Conservation (phyloP, 1,140 invertebrate species). For the Conus ventricosus region DNA sequence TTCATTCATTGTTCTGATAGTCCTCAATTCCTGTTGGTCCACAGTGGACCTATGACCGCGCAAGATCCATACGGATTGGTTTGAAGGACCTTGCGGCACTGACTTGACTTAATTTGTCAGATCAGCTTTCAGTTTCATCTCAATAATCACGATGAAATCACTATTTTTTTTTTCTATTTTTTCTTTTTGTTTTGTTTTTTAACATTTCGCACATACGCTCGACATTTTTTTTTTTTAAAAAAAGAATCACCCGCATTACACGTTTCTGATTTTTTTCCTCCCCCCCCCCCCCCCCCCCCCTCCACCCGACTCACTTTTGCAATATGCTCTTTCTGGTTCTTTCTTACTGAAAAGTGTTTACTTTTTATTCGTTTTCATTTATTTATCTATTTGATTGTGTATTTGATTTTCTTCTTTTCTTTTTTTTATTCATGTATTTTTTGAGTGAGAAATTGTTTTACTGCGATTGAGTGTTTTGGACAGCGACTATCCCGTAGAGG, state of each 20-base stretch:
- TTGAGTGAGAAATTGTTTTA: neutral
- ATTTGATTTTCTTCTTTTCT: neutral
- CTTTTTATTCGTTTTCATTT: too few species aligned
- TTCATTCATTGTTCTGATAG: neutral
- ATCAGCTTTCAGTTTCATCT: neutral
- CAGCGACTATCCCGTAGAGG: conserved; percentile 3
- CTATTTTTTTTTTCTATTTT: neutral
- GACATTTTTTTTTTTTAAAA: neutral
- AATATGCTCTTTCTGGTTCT: neutral
- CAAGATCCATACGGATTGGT: neutral
- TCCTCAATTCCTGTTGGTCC: neutral
- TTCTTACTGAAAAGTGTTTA: neutral
- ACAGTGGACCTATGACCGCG: neutral
- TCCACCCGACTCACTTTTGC: neutral
- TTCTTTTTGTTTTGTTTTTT: neutral
- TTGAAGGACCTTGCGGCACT: neutral
- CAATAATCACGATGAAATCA: neutral
- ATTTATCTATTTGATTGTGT: too few species aligned
- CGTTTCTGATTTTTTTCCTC: neutral
- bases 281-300: neutral
- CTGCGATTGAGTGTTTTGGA: conserved; percentile 24
- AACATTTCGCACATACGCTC: neutral
- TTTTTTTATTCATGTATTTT: neutral
- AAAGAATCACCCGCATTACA: neutral
- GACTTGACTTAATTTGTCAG: neutral